A percentile compares a stretch with the other conserved stretches of the same genome.
These are phyloP conservation scores for Pogonophryne albipinna DNA, from an alignment of 2,797 vertebrate genomes.

Conservation along the genomic window DNA sequence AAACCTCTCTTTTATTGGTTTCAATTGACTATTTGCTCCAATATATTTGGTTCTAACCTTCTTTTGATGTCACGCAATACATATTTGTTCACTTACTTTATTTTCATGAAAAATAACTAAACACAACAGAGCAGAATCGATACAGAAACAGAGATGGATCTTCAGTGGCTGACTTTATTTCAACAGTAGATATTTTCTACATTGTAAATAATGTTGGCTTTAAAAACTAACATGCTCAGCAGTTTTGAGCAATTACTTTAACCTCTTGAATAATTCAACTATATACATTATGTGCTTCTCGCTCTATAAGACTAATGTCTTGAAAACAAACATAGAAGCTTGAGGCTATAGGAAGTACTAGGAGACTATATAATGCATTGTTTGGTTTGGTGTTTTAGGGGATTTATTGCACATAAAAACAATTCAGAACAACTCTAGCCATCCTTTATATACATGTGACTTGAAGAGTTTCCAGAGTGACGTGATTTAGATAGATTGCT, in stretches of 20 bases:
- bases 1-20: not conserved
- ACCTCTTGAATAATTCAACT: not conserved
- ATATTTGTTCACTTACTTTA: too few relatives aligned
- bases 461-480: not conserved
- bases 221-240: not conserved
- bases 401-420: not conserved
- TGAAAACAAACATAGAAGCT: not conserved
- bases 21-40: not conserved
- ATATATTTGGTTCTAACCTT: too few relatives aligned
- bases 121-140: too few relatives aligned
- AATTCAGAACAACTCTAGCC: too few relatives aligned
- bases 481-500: not conserved
- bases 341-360: not conserved
- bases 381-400: not conserved
- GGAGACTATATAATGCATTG: not conserved
- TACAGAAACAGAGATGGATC: too few relatives aligned
- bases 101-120: too few relatives aligned
- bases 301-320: constrained; percentile 16
- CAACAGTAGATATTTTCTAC: not conserved
- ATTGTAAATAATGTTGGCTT: not conserved
- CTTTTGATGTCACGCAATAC: too few relatives aligned
- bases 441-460: constrained; percentile 1
- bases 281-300: not conserved
- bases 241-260: not conserved
- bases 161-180: too few relatives aligned